These are phyloP conservation scores for Temnothorax ravouxi DNA, from an alignment of 2,888 invertebrate genomes.

Conservation along the genomic window DNA sequence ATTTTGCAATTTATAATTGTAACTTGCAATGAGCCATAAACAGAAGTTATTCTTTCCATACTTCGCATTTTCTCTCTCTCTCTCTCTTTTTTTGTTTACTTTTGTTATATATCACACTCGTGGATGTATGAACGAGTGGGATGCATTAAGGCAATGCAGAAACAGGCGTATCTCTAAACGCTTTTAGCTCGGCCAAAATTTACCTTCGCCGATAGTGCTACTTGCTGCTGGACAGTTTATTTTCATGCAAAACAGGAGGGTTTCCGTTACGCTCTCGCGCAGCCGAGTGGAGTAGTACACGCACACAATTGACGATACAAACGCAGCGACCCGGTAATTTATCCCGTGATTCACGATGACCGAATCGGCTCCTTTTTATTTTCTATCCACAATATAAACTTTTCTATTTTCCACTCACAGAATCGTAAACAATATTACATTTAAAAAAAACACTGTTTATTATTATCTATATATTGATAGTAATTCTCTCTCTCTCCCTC, in stretches of 20 bases:
- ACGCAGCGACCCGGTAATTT: conserved; percentile 43
- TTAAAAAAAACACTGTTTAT: conserved; percentile 5
- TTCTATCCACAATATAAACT: conserved; percentile 10
- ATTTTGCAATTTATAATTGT: conserved; percentile 31
- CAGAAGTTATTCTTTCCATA: conserved; percentile 9
- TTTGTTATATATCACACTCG: conserved; percentile 6
- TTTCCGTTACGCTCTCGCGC: conserved; percentile 20
- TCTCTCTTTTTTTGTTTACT: not conserved
- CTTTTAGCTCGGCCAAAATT: conserved; percentile 51
- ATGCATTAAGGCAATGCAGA: conserved; percentile 44
- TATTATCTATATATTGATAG: not conserved
- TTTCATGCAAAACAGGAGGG: conserved; percentile 44
- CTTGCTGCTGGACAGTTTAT: conserved; percentile 49
- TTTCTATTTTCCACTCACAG: not conserved
- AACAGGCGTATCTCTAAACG: conserved; percentile 49
- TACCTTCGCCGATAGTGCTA: conserved; percentile 49
- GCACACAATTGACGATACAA: conserved; percentile 48
- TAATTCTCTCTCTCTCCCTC: not conserved
- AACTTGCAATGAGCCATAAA: not conserved
- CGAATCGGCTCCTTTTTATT: conserved; percentile 35
- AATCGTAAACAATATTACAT: not conserved
- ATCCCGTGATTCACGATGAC: conserved; percentile 43
- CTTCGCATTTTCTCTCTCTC: not conserved
- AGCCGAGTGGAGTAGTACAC: conserved; percentile 28
- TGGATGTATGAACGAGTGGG: conserved; percentile 37